Conservation (phyloP, 2,113 vertebrate genomes). For the Cyprinodon brontotheroides region DNA sequence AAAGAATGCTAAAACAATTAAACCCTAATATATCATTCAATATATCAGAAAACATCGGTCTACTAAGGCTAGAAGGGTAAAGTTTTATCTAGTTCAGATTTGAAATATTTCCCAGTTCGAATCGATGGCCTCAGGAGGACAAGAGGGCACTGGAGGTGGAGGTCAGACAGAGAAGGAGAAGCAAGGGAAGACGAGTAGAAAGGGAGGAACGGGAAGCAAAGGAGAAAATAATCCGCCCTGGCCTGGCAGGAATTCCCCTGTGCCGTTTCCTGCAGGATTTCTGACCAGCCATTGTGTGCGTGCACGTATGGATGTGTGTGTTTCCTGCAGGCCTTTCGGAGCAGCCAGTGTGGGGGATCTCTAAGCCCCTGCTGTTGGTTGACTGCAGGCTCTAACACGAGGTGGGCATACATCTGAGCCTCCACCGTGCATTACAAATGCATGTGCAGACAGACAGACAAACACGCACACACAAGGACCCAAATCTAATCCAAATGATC, state of each 20-base stretch:
- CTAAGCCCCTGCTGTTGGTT: constrained; percentile 73
- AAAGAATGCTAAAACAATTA: background rate
- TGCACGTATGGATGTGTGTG: constrained; percentile 29
- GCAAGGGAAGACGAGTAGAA: constrained; percentile 41
- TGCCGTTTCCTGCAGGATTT: constrained; percentile 74
- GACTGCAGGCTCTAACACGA: constrained; percentile 76
- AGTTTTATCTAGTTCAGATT: constrained; percentile 2
- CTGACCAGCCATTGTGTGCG: constrained; percentile 64
- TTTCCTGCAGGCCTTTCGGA: constrained; percentile 69
- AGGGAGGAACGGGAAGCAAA: constrained; percentile 64
- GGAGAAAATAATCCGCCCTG: constrained; percentile 70
- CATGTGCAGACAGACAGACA: constrained; percentile 37
- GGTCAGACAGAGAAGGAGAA: constrained; percentile 41
- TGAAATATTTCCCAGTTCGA: constrained; percentile 34
- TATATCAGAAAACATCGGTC: background rate
- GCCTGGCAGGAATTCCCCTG: constrained; percentile 74
- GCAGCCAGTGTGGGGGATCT: constrained; percentile 68
- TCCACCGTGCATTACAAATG: constrained; percentile 58
- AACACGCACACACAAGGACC: constrained; percentile 23
- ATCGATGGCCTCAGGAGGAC: constrained; percentile 34
- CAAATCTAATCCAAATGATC: constrained; percentile 59
- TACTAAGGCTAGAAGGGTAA: constrained; percentile 8
- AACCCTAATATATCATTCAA: background rate
- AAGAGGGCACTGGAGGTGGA: constrained; percentile 18
- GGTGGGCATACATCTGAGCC: constrained; percentile 75